These are phyloP conservation scores for Idaea dimidiata DNA, from an alignment of 2,888 invertebrate genomes.

Conservation along the genomic window DNA sequence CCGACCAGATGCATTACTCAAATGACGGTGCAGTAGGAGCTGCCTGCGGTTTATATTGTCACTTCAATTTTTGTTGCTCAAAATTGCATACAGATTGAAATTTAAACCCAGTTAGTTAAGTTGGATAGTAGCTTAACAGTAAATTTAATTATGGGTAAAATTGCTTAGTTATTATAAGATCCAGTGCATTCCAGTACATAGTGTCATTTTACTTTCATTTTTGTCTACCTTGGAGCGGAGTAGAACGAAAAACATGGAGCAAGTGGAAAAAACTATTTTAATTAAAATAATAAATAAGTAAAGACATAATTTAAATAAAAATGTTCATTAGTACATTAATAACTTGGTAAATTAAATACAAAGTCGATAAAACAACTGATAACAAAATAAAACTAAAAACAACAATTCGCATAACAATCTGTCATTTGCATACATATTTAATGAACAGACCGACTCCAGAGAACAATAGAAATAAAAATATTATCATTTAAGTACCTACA, in stretches of 20 bases:
- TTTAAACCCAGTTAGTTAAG: no score
- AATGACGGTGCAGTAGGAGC: not conserved
- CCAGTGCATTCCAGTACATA: no score
- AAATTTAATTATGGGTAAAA: no score
- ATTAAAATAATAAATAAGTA: no score
- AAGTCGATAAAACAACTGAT: not conserved
- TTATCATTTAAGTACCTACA: slow-evolving; percentile 21
- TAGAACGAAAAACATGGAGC: no score
- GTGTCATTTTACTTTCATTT: no score
- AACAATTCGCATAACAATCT: slow-evolving; percentile 10
- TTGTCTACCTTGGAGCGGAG: no score
- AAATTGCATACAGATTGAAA: no score
- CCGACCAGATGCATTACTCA: not conserved
- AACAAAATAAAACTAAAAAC: not conserved
- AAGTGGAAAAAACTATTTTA: no score
- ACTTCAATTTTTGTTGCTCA: no score
- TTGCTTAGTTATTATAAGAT: no score
- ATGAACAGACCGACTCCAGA: slow-evolving; percentile 9
- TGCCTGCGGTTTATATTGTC: not conserved
- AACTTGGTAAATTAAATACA: slow-evolving; percentile 3
- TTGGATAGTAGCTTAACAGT: no score
- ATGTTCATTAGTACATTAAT: slow-evolving; percentile 6
- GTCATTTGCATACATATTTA: slow-evolving; percentile 15
- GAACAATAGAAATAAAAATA: slow-evolving; percentile 19
- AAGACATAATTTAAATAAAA: not conserved